These are phyloP conservation scores for Gryllus longicercus DNA, from an alignment of 2,888 invertebrate species.

Conservation along the genomic window DNA sequence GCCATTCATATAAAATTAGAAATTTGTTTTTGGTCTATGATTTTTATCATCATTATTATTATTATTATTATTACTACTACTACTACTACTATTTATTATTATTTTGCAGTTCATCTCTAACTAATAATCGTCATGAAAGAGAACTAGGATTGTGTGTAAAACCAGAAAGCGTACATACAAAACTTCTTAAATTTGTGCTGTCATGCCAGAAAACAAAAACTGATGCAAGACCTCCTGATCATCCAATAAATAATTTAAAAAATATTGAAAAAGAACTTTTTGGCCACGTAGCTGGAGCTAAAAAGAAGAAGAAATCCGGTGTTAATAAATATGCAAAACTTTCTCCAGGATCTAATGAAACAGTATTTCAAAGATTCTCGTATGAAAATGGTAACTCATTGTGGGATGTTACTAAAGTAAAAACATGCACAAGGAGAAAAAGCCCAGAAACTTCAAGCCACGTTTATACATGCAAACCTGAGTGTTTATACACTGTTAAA, in stretches of 20 bases:
- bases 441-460: not conserved
- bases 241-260: slow-evolving; percentile 56
- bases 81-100: no score
- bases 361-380: not conserved
- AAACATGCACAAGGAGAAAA: not conserved
- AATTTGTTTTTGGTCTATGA: no score
- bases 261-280: slow-evolving; percentile 53
- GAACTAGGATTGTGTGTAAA: slow-evolving; percentile 43
- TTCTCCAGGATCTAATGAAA: not conserved
- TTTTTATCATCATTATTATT: no score
- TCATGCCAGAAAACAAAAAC: slow-evolving; percentile 36
- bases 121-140: slow-evolving; percentile 34
- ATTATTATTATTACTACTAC: no score
- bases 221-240: slow-evolving; percentile 39
- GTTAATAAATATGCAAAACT: not conserved
- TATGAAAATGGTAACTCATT: slow-evolving; percentile 20
- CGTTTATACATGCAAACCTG: slow-evolving; percentile 43
- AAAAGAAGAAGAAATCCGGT: slow-evolving; percentile 19
- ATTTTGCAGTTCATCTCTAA: no score
- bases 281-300: slow-evolving; percentile 44
- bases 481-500: slow-evolving; percentile 53
- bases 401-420: slow-evolving; percentile 50
- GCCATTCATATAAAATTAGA: no score
- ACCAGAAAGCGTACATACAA: slow-evolving; percentile 45
- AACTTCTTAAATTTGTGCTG: slow-evolving; percentile 44